Percentiles rank a stretch among this genome's conserved stretches.
Evolutionary conservation across 2,113 vertebrate species (phyloP).

Genomic region (Nothocercus julius): DNA sequence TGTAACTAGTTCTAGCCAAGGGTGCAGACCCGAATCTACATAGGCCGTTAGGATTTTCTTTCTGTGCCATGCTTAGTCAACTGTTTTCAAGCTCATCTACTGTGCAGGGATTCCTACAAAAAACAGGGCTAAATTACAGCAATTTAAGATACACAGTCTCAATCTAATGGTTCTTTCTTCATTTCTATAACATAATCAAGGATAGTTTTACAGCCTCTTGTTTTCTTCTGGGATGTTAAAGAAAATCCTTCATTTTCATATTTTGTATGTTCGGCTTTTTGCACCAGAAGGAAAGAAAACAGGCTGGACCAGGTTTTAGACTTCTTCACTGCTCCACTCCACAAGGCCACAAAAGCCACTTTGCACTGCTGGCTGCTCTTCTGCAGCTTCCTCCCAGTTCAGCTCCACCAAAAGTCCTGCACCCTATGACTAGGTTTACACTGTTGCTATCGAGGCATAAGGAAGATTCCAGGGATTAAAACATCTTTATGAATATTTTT

Average conservation of each 20-base stretch:
- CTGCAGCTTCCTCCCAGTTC: not conserved
- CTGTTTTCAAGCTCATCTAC: not conserved
- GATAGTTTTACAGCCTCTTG: not conserved
- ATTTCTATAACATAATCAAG: not conserved
- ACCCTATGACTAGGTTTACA: not conserved
- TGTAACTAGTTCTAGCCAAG: not conserved
- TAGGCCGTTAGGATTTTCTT: not conserved
- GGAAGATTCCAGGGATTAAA: not conserved
- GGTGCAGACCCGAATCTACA: not conserved
- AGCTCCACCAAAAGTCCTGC: not conserved
- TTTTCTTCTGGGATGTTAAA: not conserved
- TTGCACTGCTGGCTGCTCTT: rapidly evolving
- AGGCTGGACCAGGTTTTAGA: not conserved
- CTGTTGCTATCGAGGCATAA: not conserved
- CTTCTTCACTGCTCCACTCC: not conserved
- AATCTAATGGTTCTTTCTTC: not conserved
- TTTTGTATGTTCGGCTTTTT: not conserved
- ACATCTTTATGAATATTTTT: not conserved
- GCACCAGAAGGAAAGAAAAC: not conserved
- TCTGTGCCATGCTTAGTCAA: not conserved
- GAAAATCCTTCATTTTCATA: not conserved
- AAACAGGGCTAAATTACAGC: conserved; percentile 8
- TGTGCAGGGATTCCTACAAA: not conserved
- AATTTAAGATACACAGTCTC: not conserved
- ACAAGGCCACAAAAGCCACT: not conserved